phyloP scores from a whole-genome alignment of 2,888 invertebrate species.

The Drosophila rellima region DNA sequence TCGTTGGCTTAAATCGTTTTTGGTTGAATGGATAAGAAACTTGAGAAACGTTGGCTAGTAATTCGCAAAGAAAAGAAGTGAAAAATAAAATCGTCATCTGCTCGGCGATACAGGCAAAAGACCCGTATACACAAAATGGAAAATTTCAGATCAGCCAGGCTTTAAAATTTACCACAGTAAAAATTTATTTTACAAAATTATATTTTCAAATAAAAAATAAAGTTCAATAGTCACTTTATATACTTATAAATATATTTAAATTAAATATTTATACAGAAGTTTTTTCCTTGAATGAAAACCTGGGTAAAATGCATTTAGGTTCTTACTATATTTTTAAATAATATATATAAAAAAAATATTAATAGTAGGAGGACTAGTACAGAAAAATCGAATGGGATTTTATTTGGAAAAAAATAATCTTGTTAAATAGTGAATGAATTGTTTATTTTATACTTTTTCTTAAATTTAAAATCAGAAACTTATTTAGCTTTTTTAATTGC shows the following conservation, averaged over 20 bases:
- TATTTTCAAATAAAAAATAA: too few relatives aligned
- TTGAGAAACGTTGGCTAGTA: conserved; percentile 31
- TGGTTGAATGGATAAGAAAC: conserved; percentile 34
- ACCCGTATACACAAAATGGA: neutral
- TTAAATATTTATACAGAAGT: too few relatives aligned
- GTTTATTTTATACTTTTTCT: neutral
- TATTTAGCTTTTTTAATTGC: neutral
- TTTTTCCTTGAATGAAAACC: too few relatives aligned
- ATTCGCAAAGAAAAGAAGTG: conserved; percentile 1
- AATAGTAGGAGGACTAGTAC: too few relatives aligned
- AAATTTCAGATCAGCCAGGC: neutral
- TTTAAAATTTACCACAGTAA: neutral
- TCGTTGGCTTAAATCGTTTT: conserved; percentile 47
- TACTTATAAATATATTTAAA: too few relatives aligned
- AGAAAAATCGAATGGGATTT: too few relatives aligned
- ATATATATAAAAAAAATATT: too few relatives aligned
- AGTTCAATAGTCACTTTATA: too few relatives aligned
- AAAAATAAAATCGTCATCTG: conserved; percentile 5
- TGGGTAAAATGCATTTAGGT: too few relatives aligned
- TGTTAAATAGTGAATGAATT: neutral
- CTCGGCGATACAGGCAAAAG: neutral
- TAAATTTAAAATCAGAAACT: neutral
- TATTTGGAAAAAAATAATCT: neutral
- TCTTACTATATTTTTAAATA: too few relatives aligned
- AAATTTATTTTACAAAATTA: too few relatives aligned